Conservation (phyloP, 2,888 invertebrate species). For the Julus scanicus region DNA sequence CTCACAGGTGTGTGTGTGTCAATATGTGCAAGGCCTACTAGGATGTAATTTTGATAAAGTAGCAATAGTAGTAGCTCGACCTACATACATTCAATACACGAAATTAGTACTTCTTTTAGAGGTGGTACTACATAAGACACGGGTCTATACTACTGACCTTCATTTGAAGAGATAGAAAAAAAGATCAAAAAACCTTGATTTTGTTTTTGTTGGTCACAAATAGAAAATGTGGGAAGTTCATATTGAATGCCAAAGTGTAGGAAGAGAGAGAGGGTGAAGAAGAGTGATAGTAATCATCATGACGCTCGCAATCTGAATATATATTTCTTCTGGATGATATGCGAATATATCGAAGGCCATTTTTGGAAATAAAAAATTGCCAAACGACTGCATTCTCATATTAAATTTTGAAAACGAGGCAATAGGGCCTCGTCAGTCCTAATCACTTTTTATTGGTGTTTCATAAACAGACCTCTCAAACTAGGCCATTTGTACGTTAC, state of each 20-base stretch:
- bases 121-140: background rate
- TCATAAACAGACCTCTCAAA: background rate
- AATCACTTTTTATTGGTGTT: background rate
- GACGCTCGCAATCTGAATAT: background rate
- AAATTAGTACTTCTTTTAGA: background rate
- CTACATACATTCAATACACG: background rate
- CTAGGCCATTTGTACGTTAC: background rate
- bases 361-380: background rate
- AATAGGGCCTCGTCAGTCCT: background rate
- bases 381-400: background rate
- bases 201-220: background rate
- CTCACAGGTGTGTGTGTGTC: constrained; percentile 13
- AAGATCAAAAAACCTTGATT: background rate
- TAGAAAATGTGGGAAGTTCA: constrained; percentile 6
- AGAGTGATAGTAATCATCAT: constrained; percentile 14
- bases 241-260: background rate
- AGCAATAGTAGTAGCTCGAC: background rate
- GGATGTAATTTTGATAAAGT: background rate
- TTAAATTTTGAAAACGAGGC: background rate
- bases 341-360: background rate
- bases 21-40: constrained; percentile 38
- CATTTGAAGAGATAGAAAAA: background rate
- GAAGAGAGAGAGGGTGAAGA: constrained; percentile 3
- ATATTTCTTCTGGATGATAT: background rate
- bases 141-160: constrained; percentile 14